These are phyloP conservation scores for Bubo blakistoni DNA, from an alignment of 2,113 vertebrate species.

Conservation along the genomic window DNA sequence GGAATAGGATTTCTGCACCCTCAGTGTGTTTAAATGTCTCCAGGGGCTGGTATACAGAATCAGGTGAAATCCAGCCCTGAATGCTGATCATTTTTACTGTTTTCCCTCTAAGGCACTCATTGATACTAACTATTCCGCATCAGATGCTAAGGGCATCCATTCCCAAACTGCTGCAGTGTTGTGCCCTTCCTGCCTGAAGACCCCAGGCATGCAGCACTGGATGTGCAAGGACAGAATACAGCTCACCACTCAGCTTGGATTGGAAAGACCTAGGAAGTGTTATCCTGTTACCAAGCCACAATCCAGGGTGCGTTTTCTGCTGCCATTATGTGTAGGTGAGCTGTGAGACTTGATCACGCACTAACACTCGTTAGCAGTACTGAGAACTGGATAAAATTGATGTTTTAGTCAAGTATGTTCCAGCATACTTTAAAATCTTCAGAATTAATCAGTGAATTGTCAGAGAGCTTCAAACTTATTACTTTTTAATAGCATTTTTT, in stretches of 20 bases:
- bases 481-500: conserved; percentile 76
- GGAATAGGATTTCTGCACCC: background rate
- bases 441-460: conserved; percentile 80
- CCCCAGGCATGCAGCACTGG: background rate
- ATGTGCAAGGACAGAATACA: background rate
- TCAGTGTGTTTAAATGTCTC: background rate
- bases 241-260: background rate
- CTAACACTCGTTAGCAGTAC: accelerated
- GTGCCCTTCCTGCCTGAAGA: background rate
- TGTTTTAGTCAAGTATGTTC: conserved; percentile 78
- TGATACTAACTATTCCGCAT: background rate
- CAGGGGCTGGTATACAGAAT: background rate
- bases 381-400: background rate
- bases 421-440: conserved; percentile 74
- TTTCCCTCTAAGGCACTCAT: background rate
- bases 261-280: background rate
- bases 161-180: background rate
- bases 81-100: background rate
- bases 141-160: background rate
- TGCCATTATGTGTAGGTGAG: background rate
- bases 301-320: background rate
- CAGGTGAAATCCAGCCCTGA: background rate
- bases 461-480: conserved; percentile 68
- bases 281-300: background rate
- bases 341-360: background rate